Evolutionary conservation across 2,113 vertebrate species (phyloP).

Genomic region (Chiloscyllium plagiosum): DNA sequence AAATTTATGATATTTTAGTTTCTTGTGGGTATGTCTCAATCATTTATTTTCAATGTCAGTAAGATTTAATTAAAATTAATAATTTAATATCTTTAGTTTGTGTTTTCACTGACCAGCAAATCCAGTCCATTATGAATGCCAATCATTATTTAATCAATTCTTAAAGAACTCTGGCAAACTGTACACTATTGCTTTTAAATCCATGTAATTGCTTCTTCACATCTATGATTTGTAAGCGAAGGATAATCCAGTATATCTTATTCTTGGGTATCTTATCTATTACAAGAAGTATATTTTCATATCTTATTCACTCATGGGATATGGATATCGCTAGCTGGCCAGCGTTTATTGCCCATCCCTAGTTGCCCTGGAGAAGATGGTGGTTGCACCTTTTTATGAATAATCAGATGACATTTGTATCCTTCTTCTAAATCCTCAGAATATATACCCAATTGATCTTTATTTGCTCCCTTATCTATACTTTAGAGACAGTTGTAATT

Average conservation of each 20-base stretch:
- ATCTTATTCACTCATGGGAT: not conserved
- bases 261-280: not conserved
- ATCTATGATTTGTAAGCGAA: not conserved
- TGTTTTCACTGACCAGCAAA: not conserved
- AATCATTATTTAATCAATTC: not conserved
- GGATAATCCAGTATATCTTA: not conserved
- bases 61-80: not conserved
- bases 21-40: not conserved
- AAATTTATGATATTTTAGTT: not conserved
- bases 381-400: not conserved
- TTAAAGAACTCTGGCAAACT: not conserved
- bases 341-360: too few relatives aligned
- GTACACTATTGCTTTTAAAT: not conserved
- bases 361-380: too few relatives aligned
- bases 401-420: not conserved
- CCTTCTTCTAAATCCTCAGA: not conserved
- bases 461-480: not conserved
- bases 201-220: not conserved
- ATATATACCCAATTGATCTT: not conserved
- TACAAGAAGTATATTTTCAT: not conserved
- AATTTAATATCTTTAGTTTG: not conserved
- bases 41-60: not conserved
- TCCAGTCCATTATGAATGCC: not conserved
- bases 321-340: too few relatives aligned
- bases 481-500: not conserved